These are phyloP conservation scores for Apomyelois bistriatella DNA, from an alignment of 2,888 invertebrate species.

Conservation along the genomic window DNA sequence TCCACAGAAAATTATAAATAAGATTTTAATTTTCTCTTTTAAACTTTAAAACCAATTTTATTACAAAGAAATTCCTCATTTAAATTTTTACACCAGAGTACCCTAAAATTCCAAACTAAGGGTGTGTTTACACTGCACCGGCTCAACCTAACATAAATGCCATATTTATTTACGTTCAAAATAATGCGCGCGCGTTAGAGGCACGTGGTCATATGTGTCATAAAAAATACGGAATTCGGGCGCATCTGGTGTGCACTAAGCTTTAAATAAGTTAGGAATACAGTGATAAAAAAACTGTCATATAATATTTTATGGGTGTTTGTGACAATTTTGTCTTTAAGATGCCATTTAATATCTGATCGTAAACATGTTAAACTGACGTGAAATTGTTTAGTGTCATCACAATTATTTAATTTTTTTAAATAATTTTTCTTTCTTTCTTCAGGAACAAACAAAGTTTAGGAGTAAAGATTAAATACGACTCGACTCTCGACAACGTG, in stretches of 20 bases:
- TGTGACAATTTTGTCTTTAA: conserved; percentile 16
- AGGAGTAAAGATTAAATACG: no score
- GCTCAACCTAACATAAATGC: conserved; percentile 47
- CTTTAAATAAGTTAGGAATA: conserved; percentile 30
- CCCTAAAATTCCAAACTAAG: conserved; percentile 43
- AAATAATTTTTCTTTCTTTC: no score
- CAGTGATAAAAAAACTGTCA: conserved; percentile 22
- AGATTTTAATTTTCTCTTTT: no score
- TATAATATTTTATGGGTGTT: conserved; percentile 16
- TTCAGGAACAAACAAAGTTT: no score
- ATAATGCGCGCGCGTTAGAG: conserved; percentile 47
- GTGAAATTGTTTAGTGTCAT: background rate
- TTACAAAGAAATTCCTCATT: no score
- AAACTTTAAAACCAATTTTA: no score
- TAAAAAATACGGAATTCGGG: conserved; percentile 58
- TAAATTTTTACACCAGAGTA: conserved; percentile 17
- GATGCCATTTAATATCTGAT: conserved; percentile 6
- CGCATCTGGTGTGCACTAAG: conserved; percentile 57
- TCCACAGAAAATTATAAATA: no score
- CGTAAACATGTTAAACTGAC: conserved; percentile 4
- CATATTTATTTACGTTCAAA: conserved; percentile 70
- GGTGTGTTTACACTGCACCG: conserved; percentile 61
- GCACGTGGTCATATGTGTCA: conserved; percentile 65
- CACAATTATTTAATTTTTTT: background rate
- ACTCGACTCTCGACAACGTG: no score